Base-by-base conservation (phyloP, 2,113 vertebrate genomes). In the Phasianus colchicus region DNA sequence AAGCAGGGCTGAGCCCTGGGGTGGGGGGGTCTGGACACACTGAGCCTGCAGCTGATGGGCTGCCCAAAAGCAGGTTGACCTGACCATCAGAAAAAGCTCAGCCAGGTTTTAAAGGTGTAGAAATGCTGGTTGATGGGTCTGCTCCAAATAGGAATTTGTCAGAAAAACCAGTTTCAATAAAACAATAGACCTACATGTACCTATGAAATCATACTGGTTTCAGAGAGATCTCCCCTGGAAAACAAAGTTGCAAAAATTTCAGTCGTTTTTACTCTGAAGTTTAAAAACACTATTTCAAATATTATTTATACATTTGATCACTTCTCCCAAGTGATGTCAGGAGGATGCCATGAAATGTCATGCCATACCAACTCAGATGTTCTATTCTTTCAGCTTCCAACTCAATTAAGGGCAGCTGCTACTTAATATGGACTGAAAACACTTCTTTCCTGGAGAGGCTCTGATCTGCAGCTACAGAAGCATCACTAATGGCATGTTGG, bases 121-220 rank as follows among this genome's bases (percentile, higher is more conserved):
- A 21, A 63, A 93, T 91, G 94, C 88, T 92, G 94, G 89, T 91
- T 80, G 89, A 71, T 73, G 63, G 86, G 75, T 86, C 91, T 65
- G 74, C 69, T 86, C 86, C 57, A 88, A 36, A 45, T 4, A 5
- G 52, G 52, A 50, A 36, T 27, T 36, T 16, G 38, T 84, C 81
- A 77, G 43, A 85, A 87, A 85, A 94, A 61, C 22, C 61, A 75
- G 83, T 77, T 92, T 92, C 90, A 86, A 55, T 84, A 88, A 67
- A 95, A 90, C 86, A 67, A 48, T 54, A 83, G 38, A 38, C 38
- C 38, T 63, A 57, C 32, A 87, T 57, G 82, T 72, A 91, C 78
- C 69, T 89, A 88, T 13, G 92, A 95, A 95, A 95, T 91, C 92
- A 66, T n/a, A 88, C 72, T 66, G 85, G 96, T 92, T 86, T 88